phyloP scores from a whole-genome alignment of 2,113 vertebrate species.

The Corvus hawaiiensis region DNA sequence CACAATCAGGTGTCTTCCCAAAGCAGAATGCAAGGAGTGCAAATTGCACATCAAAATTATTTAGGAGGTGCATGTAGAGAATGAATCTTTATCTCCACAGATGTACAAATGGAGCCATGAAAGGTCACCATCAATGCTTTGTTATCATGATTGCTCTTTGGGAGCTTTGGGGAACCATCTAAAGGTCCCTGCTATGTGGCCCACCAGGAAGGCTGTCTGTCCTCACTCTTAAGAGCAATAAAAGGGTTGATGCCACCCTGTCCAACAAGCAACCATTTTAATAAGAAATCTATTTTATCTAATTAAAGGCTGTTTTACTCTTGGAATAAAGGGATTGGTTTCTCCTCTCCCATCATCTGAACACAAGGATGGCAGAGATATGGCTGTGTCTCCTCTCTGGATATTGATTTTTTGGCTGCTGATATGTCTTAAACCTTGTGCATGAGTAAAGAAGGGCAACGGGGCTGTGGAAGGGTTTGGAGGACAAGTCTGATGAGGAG shows the following conservation, averaged over 20 bases:
- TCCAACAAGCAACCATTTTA: not conserved
- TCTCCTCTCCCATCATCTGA: not conserved
- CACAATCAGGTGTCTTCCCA: not conserved
- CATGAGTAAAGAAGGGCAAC: not conserved
- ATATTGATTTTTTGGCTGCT: not conserved
- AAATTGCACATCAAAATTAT: not conserved
- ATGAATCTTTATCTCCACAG: not conserved
- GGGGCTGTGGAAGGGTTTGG: not conserved
- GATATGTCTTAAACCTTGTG: too few relatives aligned
- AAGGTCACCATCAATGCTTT: not conserved
- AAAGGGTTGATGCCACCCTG: not conserved
- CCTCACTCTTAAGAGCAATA: not conserved
- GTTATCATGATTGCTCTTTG: accelerated
- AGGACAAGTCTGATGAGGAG: not conserved
- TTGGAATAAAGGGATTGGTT: not conserved
- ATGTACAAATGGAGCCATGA: accelerated
- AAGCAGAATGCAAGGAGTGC: not conserved
- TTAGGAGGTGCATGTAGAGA: not conserved
- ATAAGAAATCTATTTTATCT: not conserved
- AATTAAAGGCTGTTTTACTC: not conserved
- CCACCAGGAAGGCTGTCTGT: not conserved
- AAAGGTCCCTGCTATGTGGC: accelerated
- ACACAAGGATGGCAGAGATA: accelerated
- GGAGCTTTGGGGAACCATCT: not conserved
- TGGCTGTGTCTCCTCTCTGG: not conserved